Conservation (phyloP, 2,797 vertebrate genomes). For the Falco berigora region DNA sequence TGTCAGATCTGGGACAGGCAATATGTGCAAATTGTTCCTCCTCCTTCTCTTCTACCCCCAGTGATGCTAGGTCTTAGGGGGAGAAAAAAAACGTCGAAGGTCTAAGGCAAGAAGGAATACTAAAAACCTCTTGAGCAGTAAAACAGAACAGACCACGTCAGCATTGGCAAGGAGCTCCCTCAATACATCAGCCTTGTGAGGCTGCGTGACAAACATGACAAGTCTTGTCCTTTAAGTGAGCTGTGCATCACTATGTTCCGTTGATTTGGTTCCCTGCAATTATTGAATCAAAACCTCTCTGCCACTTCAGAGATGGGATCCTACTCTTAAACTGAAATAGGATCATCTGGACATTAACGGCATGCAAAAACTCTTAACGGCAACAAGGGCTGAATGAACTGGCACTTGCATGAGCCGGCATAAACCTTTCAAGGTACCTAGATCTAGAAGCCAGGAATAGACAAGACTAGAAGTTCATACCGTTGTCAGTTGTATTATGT, state of each 20-base stretch:
- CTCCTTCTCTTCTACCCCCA: not conserved
- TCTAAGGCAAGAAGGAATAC: not conserved
- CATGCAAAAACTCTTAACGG: not conserved
- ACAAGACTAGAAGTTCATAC: not conserved
- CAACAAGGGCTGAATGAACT: not conserved
- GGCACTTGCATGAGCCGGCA: not conserved
- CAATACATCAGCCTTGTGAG: not conserved
- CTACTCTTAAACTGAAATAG: not conserved
- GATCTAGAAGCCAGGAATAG: not conserved
- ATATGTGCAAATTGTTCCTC: not conserved
- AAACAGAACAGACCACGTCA: not conserved
- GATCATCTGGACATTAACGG: not conserved
- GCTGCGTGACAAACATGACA: not conserved
- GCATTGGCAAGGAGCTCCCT: not conserved
- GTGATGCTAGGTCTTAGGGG: not conserved
- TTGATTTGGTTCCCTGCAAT: not conserved
- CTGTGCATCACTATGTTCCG: not conserved
- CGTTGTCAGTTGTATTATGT: not conserved
- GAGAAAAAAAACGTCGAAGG: not conserved
- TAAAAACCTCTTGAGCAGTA: not conserved
- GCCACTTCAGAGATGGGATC: not conserved
- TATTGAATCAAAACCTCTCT: not conserved
- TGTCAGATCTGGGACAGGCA: not conserved
- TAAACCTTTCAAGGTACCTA: not conserved
- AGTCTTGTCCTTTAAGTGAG: not conserved